Evolutionary conservation across 2,888 invertebrate species (phyloP).

Genomic region (Flexamia atlantica): DNA sequence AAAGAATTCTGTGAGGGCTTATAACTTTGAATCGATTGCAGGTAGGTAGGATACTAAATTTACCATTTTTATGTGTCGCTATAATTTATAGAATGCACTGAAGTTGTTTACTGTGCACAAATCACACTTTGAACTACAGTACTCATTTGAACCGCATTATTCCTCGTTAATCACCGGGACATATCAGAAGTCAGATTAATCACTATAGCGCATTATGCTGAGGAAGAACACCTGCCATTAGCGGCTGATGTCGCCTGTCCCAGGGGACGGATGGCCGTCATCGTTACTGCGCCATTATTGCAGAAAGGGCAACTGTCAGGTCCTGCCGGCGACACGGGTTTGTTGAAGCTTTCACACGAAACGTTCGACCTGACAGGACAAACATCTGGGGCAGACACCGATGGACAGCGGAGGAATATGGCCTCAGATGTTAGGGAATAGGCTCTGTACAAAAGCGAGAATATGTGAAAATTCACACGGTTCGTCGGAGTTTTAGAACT

Average conservation of each 20-base stretch:
- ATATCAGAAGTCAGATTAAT: not conserved
- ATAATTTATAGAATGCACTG: no score
- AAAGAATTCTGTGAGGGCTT: no score
- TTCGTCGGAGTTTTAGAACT: no score
- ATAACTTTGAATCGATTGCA: no score
- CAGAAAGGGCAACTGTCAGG: slow-evolving; percentile 22
- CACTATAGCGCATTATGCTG: not conserved
- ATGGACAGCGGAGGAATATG: not conserved
- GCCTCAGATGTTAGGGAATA: no score
- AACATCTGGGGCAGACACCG: slow-evolving; percentile 12
- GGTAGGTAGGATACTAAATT: no score
- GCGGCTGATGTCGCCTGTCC: not conserved
- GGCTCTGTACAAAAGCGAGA: no score
- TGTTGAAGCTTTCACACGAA: slow-evolving; percentile 5
- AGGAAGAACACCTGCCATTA: slow-evolving; percentile 19
- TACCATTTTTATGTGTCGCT: no score
- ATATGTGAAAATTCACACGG: no score
- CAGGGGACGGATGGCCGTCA: not conserved
- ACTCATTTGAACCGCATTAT: not conserved
- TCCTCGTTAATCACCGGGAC: slow-evolving; percentile 10
- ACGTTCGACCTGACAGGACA: not conserved
- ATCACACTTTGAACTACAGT: not conserved
- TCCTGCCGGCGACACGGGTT: not conserved
- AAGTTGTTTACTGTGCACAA: no score
- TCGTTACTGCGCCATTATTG: not conserved